These are phyloP conservation scores for Enteromius anoplus DNA, from an alignment of 2,797 vertebrate species.

Conservation along the genomic window DNA sequence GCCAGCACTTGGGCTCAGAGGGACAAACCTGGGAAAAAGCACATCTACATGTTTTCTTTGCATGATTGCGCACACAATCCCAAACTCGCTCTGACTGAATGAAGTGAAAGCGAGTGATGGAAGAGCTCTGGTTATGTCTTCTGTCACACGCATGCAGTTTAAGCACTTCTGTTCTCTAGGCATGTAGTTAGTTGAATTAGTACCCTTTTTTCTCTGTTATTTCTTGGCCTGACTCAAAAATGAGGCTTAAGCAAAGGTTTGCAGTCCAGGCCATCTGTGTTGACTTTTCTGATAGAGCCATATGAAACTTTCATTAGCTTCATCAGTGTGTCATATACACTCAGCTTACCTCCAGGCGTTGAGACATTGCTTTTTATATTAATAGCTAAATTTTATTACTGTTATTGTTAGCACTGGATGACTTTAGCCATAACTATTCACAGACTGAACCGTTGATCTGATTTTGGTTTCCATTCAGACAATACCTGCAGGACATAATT, in stretches of 20 bases:
- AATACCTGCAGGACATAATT: conserved; percentile 72
- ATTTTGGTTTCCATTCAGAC: conserved; percentile 54
- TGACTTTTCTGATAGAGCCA: conserved; percentile 29
- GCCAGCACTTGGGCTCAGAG: neutral
- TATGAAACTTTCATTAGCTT: conserved; percentile 29
- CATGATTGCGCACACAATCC: conserved; percentile 1
- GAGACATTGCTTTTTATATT: conserved; percentile 34
- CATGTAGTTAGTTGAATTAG: conserved; percentile 16
- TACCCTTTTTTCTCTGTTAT: conserved; percentile 11
- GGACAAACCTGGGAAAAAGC: conserved; percentile 19
- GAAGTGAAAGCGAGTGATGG: conserved; percentile 10
- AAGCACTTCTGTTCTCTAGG: conserved; percentile 4
- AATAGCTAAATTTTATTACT: conserved; percentile 32
- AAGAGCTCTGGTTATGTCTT: conserved; percentile 8
- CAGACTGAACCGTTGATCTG: conserved; percentile 40
- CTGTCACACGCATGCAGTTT: conserved; percentile 6
- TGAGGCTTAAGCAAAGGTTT: conserved; percentile 23
- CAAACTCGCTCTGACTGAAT: neutral
- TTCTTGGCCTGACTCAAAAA: conserved; percentile 31
- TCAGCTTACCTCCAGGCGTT: conserved; percentile 13
- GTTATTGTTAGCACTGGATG: conserved; percentile 37
- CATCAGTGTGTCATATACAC: conserved; percentile 10
- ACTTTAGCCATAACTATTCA: conserved; percentile 24
- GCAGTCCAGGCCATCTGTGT: conserved; percentile 34
- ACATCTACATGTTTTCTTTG: conserved; percentile 27